phyloP scores from a whole-genome alignment of 2,113 vertebrate genomes.

The Chaetops frenatus region DNA sequence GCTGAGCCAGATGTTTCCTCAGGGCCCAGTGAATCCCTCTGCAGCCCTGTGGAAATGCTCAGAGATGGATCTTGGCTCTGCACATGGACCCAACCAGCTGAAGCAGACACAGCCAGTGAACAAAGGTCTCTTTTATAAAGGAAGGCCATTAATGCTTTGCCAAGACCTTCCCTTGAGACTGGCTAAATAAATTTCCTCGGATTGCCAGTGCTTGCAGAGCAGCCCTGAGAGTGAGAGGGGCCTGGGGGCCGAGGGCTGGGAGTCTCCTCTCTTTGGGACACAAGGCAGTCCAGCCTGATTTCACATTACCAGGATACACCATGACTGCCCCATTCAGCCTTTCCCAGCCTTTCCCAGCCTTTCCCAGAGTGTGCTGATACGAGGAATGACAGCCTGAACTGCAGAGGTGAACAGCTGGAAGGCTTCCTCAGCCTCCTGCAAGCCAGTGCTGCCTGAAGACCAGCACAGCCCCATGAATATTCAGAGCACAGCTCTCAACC shows the following conservation, averaged over 20 bases:
- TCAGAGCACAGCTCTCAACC: not conserved
- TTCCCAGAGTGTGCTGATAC: rapidly evolving
- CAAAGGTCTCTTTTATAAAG: not conserved
- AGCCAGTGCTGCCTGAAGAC: not conserved
- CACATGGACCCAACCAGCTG: not conserved
- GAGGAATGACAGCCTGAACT: not conserved
- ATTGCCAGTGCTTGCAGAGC: not conserved
- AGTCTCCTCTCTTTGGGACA: not conserved
- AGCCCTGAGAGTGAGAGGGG: not conserved
- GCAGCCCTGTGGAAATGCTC: not conserved
- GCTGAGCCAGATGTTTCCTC: not conserved
- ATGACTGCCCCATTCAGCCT: rapidly evolving
- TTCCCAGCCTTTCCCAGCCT: not conserved
- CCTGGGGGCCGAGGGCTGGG: not conserved
- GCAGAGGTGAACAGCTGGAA: not conserved
- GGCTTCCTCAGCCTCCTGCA: not conserved
- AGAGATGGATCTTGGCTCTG: not conserved
- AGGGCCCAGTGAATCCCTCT: not conserved
- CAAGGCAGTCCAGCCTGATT: not conserved
- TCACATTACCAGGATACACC: not conserved
- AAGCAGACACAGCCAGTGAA: not conserved
- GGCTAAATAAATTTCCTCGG: not conserved
- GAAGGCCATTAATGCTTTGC: not conserved
- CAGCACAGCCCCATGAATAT: not conserved
- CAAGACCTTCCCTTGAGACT: constrained; percentile 5